These are phyloP conservation scores for Amiota communis DNA, from an alignment of 2,888 invertebrate species.

Conservation along the genomic window DNA sequence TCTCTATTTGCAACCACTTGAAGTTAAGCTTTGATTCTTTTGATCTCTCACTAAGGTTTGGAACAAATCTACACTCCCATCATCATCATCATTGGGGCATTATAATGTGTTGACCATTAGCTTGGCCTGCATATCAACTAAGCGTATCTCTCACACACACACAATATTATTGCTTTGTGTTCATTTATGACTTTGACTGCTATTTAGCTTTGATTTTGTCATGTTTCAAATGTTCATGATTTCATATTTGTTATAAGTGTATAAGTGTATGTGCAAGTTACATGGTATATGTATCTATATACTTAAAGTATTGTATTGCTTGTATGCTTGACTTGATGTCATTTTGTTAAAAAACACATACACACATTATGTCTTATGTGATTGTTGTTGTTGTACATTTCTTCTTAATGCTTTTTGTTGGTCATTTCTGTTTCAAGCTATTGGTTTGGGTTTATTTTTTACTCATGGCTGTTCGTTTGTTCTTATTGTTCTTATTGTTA, in stretches of 20 bases:
- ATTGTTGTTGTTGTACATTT: not conserved
- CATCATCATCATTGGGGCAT: conserved; percentile 30
- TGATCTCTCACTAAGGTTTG: not conserved
- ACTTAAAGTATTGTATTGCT: not conserved
- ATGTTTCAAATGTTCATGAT: no score
- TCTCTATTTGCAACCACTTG: not conserved
- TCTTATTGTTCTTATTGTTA: conserved; percentile 6
- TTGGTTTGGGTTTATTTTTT: not conserved
- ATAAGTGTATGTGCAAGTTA: no score
- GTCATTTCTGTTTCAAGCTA: not conserved
- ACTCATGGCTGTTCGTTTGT: not conserved
- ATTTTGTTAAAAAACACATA: not conserved
- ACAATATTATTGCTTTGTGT: conserved; percentile 47
- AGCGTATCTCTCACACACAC: no score
- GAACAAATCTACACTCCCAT: not conserved
- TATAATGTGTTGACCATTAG: conserved; percentile 61
- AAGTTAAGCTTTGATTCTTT: not conserved
- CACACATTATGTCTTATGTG: not conserved
- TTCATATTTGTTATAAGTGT: no score
- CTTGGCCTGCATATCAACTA: conserved; percentile 59
- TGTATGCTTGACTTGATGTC: conserved; percentile 16
- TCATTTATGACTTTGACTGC: conserved; percentile 41
- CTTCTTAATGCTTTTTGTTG: not conserved
- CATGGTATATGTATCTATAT: not conserved
- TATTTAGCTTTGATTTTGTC: conserved; percentile 46